Conservation (phyloP, 2,888 invertebrate species). For the Archips crataeganus region DNA sequence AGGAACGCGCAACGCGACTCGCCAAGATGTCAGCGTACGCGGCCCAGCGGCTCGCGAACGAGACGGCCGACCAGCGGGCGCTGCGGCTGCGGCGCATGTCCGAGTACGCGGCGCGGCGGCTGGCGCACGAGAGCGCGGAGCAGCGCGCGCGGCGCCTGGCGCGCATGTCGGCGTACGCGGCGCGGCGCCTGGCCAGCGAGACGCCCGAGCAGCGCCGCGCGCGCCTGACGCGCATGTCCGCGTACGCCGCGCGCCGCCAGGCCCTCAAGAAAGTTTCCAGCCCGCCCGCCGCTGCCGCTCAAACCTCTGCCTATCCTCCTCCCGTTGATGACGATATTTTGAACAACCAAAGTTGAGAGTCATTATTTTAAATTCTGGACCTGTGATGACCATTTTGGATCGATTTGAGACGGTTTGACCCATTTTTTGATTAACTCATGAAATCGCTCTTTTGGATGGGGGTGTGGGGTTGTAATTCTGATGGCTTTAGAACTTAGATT, state of each 20-base stretch:
- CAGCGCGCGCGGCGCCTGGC: conserved; percentile 73
- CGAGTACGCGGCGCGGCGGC: conserved; percentile 74
- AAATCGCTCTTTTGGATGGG: conserved; percentile 2
- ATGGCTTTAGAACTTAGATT: conserved; percentile 27
- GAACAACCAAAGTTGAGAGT: conserved; percentile 56
- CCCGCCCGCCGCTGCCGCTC: background rate
- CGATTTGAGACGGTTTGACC: conserved; percentile 16
- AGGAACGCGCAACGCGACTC: conserved; percentile 68
- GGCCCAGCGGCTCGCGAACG: conserved; percentile 75
- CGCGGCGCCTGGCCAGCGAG: conserved; percentile 74
- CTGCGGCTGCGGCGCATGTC: conserved; percentile 76
- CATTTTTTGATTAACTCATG: background rate
- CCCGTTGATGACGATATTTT: conserved; percentile 42
- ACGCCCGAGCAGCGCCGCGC: conserved; percentile 71
- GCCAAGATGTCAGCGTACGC: conserved; percentile 81
- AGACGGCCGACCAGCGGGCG: conserved; percentile 74
- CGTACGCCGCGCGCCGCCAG: conserved; percentile 75
- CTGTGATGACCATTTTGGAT: background rate
- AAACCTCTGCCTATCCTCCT: conserved; percentile 4
- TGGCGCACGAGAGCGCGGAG: conserved; percentile 71
- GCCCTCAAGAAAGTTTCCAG: conserved; percentile 62
- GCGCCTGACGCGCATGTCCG: conserved; percentile 74
- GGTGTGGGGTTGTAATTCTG: conserved; percentile 1
- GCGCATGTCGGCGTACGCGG: conserved; percentile 80
- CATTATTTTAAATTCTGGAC: background rate